These are phyloP conservation scores for Pimephales promelas DNA, from an alignment of 2,113 vertebrate species.

Conservation along the genomic window DNA sequence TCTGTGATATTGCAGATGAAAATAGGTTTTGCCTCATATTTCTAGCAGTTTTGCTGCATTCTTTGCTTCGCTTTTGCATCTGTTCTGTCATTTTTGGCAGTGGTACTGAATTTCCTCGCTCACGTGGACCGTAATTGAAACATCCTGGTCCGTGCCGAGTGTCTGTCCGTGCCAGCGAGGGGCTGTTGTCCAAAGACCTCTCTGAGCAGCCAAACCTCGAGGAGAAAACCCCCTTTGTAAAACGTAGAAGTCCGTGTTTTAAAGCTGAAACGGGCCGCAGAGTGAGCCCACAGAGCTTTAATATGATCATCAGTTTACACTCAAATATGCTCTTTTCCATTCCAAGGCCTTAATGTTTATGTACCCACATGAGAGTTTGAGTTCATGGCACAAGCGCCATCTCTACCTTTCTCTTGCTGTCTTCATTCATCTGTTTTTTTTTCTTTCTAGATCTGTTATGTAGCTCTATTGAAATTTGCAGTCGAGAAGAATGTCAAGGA, in stretches of 20 bases:
- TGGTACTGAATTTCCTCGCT: neutral
- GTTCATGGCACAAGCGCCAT: neutral
- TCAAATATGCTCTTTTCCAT: conserved; percentile 63
- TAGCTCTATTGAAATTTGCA: neutral
- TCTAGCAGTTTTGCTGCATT: neutral
- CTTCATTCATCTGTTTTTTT: neutral
- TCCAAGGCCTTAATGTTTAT: conserved; percentile 44
- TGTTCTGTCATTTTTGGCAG: conserved; percentile 18
- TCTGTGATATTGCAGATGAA: conserved; percentile 65
- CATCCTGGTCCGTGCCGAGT: neutral
- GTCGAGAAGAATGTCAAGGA: neutral
- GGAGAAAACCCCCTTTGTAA: conserved; percentile 48
- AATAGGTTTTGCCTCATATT: conserved; percentile 1
- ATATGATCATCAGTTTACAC: conserved; percentile 58
- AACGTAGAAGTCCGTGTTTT: conserved; percentile 47
- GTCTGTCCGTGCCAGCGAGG: neutral
- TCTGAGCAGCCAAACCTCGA: conserved; percentile 10
- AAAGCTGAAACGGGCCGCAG: conserved; percentile 56
- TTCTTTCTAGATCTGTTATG: neutral
- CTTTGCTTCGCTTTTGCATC: neutral
- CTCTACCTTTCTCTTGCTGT: neutral
- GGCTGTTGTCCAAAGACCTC: conserved; percentile 15
- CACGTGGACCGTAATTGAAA: conserved; percentile 26
- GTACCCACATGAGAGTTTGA: conserved; percentile 20
- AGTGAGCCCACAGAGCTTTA: conserved; percentile 49